phyloP scores from a whole-genome alignment of 1,140 invertebrate genomes.

The Zaprionus camerounensis region DNA sequence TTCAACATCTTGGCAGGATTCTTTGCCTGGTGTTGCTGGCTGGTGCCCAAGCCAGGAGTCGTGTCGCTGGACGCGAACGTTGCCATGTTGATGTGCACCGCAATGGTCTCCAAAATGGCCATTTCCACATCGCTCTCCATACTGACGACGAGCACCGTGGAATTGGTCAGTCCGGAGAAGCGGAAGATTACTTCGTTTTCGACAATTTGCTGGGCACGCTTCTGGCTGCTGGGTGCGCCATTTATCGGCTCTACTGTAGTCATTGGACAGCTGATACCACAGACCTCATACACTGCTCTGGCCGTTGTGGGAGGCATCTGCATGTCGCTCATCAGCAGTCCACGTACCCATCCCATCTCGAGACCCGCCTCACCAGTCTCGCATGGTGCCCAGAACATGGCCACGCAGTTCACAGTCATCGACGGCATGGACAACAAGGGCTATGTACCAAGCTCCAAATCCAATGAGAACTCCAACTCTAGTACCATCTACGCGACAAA shows the following conservation, averaged over 20 bases:
- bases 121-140: slow-evolving; percentile 81
- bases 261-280: slow-evolving; percentile 78
- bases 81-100: slow-evolving; percentile 75
- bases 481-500: slow-evolving; percentile 64
- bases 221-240: slow-evolving; percentile 81
- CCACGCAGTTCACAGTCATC: slow-evolving; percentile 69
- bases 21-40: slow-evolving; percentile 78
- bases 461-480: slow-evolving; percentile 36
- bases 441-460: slow-evolving; percentile 50
- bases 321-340: slow-evolving; percentile 75
- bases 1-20: slow-evolving; percentile 79
- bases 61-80: slow-evolving; percentile 71
- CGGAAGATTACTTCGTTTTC: slow-evolving; percentile 79
- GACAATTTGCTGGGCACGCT: slow-evolving; percentile 82
- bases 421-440: slow-evolving; percentile 78
- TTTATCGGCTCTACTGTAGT: slow-evolving; percentile 79
- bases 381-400: slow-evolving; percentile 65
- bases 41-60: slow-evolving; percentile 67
- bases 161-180: slow-evolving; percentile 76
- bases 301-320: slow-evolving; percentile 76
- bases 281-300: slow-evolving; percentile 75
- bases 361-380: slow-evolving; percentile 46
- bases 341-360: slow-evolving; percentile 73
- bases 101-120: slow-evolving; percentile 83
- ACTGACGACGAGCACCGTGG: slow-evolving; percentile 82